Evolutionary conservation across 2,113 vertebrate genomes (phyloP), one percentile per base, ranked within the genome.

Genomic region (Ancistrus triradiatus): DNA sequence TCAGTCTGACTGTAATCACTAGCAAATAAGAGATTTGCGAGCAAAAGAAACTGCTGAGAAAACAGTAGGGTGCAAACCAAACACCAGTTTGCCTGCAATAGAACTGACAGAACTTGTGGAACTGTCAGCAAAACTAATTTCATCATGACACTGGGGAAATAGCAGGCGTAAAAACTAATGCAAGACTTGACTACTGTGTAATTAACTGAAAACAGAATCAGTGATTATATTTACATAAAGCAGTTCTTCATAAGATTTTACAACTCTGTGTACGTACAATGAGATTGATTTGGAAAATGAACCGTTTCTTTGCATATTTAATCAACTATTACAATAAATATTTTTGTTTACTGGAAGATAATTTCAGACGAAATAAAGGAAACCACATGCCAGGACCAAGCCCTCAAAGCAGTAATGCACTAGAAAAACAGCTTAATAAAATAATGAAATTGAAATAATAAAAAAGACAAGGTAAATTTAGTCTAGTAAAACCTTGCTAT

Each of bases 341-440:
- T 61, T 43, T 21, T 43, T 53, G 49, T 70, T 70, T 50, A 47
- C 48, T 40, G 8, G 13, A 21, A 62, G 14, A n/a, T n/a, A n/a
- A n/a, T n/a, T n/a, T n/a, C n/a, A n/a, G n/a, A n/a, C n/a, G n/a
- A 59, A 59, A 38, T 25, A 31, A 31, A 31, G 7, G 27, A 31
- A 31, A 31, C 3, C n/a, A n/a, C n/a, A n/a, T n/a, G n/a, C n/a
- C n/a, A n/a, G n/a, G n/a, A n/a, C n/a, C n/a, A n/a, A n/a, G n/a
- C n/a, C n/a, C n/a, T n/a, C n/a, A n/a, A n/a, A n/a, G n/a, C n/a
- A n/a, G n/a, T n/a, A n/a, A n/a, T n/a, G n/a, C n/a, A n/a, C n/a
- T n/a, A n/a, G n/a, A n/a, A n/a, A n/a, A n/a, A n/a, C n/a, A n/a
- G n/a, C n/a, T n/a, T n/a, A n/a, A n/a, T n/a, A n/a, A n/a, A n/a